These are phyloP conservation scores for Andrena chrysosceles DNA, from an alignment of 2,888 invertebrate genomes.

Conservation along the genomic window DNA sequence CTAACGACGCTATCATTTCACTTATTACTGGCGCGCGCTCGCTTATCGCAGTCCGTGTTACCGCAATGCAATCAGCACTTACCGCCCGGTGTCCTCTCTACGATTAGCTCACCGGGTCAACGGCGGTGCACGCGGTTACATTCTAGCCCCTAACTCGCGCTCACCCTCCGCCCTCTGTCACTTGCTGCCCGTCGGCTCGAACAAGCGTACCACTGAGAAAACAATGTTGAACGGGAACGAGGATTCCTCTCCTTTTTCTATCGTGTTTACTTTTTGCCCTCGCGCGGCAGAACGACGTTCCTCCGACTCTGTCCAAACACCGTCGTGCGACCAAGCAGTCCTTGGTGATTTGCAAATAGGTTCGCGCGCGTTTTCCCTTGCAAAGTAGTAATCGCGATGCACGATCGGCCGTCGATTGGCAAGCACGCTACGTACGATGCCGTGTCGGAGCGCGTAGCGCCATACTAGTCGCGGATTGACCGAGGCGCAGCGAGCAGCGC, in stretches of 20 bases:
- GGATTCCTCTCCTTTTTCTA: background rate
- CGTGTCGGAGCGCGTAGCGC: slow-evolving; percentile 82
- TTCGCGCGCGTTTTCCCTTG: slow-evolving; percentile 33
- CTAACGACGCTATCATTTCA: slow-evolving; percentile 41
- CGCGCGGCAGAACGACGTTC: background rate
- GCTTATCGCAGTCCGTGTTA: slow-evolving; percentile 40
- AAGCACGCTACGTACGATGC: slow-evolving; percentile 67
- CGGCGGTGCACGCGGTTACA: slow-evolving; percentile 66
- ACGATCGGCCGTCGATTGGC: slow-evolving; percentile 36
- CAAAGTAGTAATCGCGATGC: slow-evolving; percentile 25
- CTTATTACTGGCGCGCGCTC: slow-evolving; percentile 44
- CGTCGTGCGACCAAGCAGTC: background rate
- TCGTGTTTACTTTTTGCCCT: slow-evolving; percentile 6
- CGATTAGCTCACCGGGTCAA: slow-evolving; percentile 44
- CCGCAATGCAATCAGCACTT: slow-evolving; percentile 50
- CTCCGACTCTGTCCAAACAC: background rate
- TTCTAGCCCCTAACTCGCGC: slow-evolving; percentile 30
- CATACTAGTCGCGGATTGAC: slow-evolving; percentile 83
- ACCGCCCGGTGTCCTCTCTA: slow-evolving; percentile 55
- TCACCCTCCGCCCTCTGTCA: background rate
- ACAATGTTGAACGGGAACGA: background rate
- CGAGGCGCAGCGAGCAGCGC: slow-evolving; percentile 80
- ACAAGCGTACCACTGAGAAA: background rate
- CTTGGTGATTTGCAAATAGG: background rate
- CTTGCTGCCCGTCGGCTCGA: background rate